A percentile compares a stretch with the other conserved stretches of the same genome.
phyloP scores from a whole-genome alignment of 2,113 vertebrate genomes.

The Oryzias curvinotus region DNA sequence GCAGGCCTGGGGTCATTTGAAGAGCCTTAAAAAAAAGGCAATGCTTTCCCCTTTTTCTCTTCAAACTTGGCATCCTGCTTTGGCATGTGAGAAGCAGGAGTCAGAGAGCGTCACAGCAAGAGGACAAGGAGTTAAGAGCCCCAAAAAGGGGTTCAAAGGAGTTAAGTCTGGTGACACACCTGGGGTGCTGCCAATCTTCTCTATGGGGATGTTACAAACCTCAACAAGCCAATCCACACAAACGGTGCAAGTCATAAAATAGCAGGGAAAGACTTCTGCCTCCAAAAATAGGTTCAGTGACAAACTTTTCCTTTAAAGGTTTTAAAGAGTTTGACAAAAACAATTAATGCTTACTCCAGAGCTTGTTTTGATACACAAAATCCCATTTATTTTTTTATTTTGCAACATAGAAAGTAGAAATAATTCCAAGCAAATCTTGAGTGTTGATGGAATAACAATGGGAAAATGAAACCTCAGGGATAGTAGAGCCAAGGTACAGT shows the following conservation, averaged over 20 bases:
- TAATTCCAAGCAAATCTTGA: constrained; percentile 9
- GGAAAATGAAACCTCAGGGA: constrained; percentile 25
- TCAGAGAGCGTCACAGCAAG: constrained; percentile 51
- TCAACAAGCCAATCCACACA: constrained; percentile 12
- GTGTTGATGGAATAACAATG: constrained; percentile 18
- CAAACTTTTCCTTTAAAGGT: background rate
- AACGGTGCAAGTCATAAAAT: constrained; percentile 2
- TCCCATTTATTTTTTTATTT: constrained; percentile 13
- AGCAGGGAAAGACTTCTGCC: background rate
- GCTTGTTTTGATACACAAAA: constrained; percentile 21
- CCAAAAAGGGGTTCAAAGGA: constrained; percentile 10
- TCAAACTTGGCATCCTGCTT: constrained; percentile 49
- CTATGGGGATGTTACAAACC: background rate
- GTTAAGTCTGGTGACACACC: constrained; percentile 19
- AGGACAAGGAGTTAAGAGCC: constrained; percentile 21
- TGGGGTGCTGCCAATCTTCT: constrained; percentile 12
- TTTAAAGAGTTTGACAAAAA: background rate
- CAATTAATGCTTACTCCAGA: background rate
- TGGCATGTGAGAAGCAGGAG: constrained; percentile 49
- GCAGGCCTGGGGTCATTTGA: constrained; percentile 57
- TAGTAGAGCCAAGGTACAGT: constrained; percentile 11
- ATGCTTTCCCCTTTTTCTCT: constrained; percentile 46
- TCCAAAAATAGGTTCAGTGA: background rate
- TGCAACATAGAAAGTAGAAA: background rate
- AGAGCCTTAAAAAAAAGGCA: constrained; percentile 62